These are phyloP conservation scores for Leucania comma DNA, from an alignment of 2,888 invertebrate species.

Conservation along the genomic window DNA sequence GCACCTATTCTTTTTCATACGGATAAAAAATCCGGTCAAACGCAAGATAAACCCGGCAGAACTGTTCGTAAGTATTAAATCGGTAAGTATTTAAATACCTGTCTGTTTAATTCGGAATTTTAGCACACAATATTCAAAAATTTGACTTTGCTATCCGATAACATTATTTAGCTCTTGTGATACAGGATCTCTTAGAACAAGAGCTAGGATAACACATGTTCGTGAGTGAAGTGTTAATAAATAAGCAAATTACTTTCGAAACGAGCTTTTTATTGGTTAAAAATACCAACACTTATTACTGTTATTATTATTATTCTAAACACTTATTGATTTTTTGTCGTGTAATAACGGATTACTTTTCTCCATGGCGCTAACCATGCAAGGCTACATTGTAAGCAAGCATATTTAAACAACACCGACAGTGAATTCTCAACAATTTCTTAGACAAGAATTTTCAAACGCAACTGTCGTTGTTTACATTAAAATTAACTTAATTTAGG, in stretches of 20 bases:
- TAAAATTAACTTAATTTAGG: constrained; percentile 47
- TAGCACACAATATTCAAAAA: not conserved
- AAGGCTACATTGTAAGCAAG: not conserved
- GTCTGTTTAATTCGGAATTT: not conserved
- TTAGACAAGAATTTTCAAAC: constrained; percentile 29
- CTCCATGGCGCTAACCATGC: not conserved
- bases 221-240: not conserved
- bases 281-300: not conserved
- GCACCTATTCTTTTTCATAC: constrained; percentile 56
- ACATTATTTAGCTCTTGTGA: not conserved
- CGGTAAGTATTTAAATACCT: constrained; percentile 24
- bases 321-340: not conserved
- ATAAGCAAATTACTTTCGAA: not conserved
- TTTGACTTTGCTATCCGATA: not conserved
- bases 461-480: constrained; percentile 40
- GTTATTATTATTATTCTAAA: too few relatives aligned
- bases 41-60: constrained; percentile 31
- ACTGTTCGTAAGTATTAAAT: constrained; percentile 29
- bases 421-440: constrained; percentile 12
- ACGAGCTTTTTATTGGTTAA: not conserved
- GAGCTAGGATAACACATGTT: not conserved
- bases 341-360: not conserved
- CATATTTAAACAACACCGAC: constrained; percentile 8
- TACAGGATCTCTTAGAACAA: not conserved
- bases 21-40: constrained; percentile 53